phyloP scores from a whole-genome alignment of 2,113 vertebrate genomes.

The Pedionomus torquatus region DNA sequence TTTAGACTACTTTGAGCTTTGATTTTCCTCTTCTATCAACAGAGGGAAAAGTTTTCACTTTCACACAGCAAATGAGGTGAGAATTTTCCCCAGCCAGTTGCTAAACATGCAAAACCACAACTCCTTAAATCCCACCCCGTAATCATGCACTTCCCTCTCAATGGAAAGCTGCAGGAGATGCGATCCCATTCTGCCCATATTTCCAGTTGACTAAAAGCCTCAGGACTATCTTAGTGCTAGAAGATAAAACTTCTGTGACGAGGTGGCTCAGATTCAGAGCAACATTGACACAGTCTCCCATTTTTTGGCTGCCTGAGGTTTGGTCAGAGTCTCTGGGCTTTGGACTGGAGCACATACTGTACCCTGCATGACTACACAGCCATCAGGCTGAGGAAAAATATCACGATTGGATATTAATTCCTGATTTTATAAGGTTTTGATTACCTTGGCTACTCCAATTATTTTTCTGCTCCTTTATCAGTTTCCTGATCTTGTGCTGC shows the following conservation, averaged over 20 bases:
- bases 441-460: slow-evolving; percentile 32
- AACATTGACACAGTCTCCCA: accelerated
- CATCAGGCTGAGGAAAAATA: background rate
- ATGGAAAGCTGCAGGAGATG: background rate
- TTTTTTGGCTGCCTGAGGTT: background rate
- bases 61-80: background rate
- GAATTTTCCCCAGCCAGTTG: background rate
- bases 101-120: background rate
- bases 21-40: background rate
- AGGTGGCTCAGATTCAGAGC: background rate
- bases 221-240: background rate
- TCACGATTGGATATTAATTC: background rate
- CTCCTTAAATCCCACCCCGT: background rate
- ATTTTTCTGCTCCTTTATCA: slow-evolving; percentile 46
- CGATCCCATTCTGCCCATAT: accelerated
- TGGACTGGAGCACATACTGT: accelerated
- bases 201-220: background rate
- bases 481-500: slow-evolving; percentile 18
- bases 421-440: background rate
- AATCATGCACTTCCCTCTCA: background rate
- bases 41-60: background rate
- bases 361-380: background rate
- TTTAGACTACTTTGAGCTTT: background rate
- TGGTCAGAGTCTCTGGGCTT: background rate
- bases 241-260: background rate